Conservation (phyloP, 1,140 invertebrate genomes). For the Zeugodacus cucurbitae region DNA sequence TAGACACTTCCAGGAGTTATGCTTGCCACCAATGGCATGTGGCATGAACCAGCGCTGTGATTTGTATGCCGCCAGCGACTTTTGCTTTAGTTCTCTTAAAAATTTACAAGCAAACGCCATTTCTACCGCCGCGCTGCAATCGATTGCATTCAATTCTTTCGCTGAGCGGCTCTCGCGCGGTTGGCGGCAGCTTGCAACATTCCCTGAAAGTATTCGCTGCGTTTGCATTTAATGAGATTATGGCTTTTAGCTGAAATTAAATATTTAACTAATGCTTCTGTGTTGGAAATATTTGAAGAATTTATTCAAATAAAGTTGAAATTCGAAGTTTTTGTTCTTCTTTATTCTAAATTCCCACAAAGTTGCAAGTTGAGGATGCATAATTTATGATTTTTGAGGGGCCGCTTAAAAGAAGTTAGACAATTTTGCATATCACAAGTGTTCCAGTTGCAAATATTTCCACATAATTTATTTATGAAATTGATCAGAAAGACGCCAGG, state of each 20-base stretch:
- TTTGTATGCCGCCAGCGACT: conserved; percentile 48
- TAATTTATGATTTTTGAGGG: not conserved
- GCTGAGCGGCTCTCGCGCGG: not conserved
- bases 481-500: no score
- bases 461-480: no score
- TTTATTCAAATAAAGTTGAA: not conserved
- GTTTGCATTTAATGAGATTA: conserved; percentile 17
- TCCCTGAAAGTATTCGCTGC: not conserved
- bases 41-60: conserved; percentile 42
- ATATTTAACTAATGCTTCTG: not conserved
- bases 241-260: not conserved
- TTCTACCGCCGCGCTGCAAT: not conserved
- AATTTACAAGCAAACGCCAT: conserved; percentile 19
- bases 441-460: no score
- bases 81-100: not conserved
- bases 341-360: not conserved
- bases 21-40: conserved; percentile 39
- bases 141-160: not conserved
- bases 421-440: not conserved
- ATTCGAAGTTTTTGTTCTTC: no score
- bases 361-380: not conserved
- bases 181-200: not conserved
- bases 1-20: conserved; percentile 18
- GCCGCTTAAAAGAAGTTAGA: not conserved
- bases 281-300: not conserved